Conservation (phyloP, 2,113 vertebrate genomes). For the Falco punctatus region DNA sequence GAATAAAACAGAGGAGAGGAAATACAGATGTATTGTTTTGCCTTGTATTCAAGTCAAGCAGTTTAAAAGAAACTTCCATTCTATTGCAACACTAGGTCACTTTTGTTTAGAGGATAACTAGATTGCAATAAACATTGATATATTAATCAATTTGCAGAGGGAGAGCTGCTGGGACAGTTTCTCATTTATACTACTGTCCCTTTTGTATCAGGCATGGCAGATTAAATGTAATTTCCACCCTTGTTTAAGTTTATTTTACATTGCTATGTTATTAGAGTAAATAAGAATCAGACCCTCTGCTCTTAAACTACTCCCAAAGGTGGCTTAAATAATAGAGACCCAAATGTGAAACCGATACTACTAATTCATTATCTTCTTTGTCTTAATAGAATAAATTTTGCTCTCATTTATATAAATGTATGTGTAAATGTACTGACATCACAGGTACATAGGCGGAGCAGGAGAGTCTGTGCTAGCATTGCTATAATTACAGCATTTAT, state of each 20-base stretch:
- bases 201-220: not conserved
- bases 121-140: not conserved
- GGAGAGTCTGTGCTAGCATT: not conserved
- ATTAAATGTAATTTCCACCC: not conserved
- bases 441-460: not conserved
- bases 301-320: not conserved
- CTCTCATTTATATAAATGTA: not conserved
- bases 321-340: not conserved
- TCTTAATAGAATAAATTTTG: not conserved
- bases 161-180: not conserved
- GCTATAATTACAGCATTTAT: not conserved
- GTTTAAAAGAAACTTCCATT: not conserved
- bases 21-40: not conserved
- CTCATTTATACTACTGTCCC: not conserved
- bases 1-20: not conserved
- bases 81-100: not conserved
- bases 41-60: not conserved
- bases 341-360: not conserved
- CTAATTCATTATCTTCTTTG: not conserved
- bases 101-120: slow-evolving; percentile 7
- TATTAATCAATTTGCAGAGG: not conserved
- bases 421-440: not conserved
- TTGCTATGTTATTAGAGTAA: not conserved
- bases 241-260: not conserved
- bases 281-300: not conserved